Percentiles rank a stretch among this genome's conserved stretches.
phyloP scores from a whole-genome alignment of 2,113 vertebrate genomes.

The Colinus virginianus region DNA sequence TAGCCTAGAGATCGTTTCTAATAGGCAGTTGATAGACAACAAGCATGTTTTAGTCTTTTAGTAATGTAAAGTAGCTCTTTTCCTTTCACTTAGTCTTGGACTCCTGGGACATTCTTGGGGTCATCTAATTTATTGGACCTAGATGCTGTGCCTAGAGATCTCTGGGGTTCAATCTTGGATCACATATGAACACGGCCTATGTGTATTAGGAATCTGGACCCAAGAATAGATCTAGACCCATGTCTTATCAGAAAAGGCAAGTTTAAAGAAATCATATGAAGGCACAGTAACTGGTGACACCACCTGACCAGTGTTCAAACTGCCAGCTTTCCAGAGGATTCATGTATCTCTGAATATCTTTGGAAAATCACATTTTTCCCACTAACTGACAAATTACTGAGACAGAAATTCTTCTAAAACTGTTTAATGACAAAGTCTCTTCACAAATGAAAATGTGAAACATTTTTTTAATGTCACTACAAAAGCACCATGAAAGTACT shows the following conservation, averaged over 20 bases:
- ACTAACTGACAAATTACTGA: not conserved
- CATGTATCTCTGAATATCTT: not conserved
- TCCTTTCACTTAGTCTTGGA: not conserved
- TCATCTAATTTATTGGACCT: not conserved
- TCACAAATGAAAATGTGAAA: not conserved
- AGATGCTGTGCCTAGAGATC: not conserved
- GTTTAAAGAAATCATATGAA: not conserved
- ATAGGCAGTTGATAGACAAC: not conserved
- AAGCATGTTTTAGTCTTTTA: not conserved
- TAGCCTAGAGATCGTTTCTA: not conserved
- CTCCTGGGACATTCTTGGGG: not conserved
- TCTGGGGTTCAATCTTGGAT: fast-evolving
- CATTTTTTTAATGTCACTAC: not conserved
- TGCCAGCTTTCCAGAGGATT: not conserved
- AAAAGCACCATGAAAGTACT: not conserved
- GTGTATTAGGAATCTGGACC: not conserved
- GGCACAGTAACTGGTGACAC: not conserved
- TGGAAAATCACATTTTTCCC: not conserved
- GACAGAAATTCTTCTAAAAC: not conserved
- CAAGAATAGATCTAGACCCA: not conserved
- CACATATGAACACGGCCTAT: not conserved
- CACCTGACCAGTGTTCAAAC: not conserved
- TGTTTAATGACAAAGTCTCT: not conserved
- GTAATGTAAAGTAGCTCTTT: not conserved
- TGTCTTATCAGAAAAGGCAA: not conserved